Evolutionary conservation across 2,113 vertebrate genomes (phyloP).

Genomic region (Aspiorhynchus laticeps): DNA sequence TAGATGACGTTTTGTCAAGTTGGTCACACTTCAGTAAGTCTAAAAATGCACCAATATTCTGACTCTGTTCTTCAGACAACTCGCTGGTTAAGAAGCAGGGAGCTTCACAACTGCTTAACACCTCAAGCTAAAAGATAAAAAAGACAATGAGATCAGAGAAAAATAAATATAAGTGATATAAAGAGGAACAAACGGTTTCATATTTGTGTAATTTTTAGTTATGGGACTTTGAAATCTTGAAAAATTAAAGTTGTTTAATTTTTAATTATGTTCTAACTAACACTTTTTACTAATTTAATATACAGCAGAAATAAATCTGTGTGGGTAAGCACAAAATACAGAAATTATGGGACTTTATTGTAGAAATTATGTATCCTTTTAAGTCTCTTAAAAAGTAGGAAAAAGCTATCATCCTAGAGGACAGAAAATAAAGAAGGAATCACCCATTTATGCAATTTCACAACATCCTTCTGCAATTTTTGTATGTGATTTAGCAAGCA

Average conservation of each 20-base stretch:
- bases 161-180: background rate
- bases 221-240: background rate
- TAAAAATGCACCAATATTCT: slow-evolving; percentile 38
- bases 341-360: background rate
- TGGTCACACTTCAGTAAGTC: slow-evolving; percentile 1
- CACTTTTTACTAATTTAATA: too few relatives aligned
- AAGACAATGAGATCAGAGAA: background rate
- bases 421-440: background rate
- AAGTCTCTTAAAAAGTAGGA: too few relatives aligned
- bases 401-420: background rate
- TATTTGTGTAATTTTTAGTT: background rate
- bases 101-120: slow-evolving; percentile 64
- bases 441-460: background rate
- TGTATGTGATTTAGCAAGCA: background rate
- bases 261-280: too few relatives aligned
- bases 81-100: slow-evolving; percentile 38
- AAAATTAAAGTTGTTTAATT: background rate
- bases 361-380: too few relatives aligned
- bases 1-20: background rate
- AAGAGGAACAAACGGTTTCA: background rate
- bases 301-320: background rate
- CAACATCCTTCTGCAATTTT: background rate
- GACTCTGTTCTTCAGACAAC: slow-evolving; percentile 58
- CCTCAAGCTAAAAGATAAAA: slow-evolving; percentile 75
- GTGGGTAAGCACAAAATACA: background rate